phyloP scores from a whole-genome alignment of 2,888 invertebrate species.

The Acanthosepion pharaonis region DNA sequence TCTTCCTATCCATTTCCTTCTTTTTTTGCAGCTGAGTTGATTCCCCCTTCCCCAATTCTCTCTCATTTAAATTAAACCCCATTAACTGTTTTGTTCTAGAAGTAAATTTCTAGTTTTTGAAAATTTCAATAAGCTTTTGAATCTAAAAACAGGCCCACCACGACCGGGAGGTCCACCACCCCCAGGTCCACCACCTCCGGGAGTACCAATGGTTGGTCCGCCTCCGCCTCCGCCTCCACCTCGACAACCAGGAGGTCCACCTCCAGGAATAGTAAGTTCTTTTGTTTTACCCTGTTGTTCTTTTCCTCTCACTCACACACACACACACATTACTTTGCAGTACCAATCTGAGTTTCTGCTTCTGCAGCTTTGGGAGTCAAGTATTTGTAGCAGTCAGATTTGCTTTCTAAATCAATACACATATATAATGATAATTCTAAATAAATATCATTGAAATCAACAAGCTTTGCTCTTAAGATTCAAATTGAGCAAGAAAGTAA shows the following conservation, averaged over 20 bases:
- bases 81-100: background rate
- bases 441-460: background rate
- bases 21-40: too few relatives aligned
- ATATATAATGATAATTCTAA: too few relatives aligned
- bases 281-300: background rate
- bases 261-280: slow-evolving; percentile 55
- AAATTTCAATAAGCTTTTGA: background rate
- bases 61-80: background rate
- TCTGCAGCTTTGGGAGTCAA: too few relatives aligned
- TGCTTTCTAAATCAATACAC: too few relatives aligned
- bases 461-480: too few relatives aligned
- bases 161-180: slow-evolving; percentile 57
- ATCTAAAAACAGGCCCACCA: slow-evolving; percentile 51
- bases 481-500: too few relatives aligned
- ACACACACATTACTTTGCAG: too few relatives aligned
- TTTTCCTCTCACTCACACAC: too few relatives aligned
- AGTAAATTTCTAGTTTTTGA: background rate
- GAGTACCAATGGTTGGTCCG: slow-evolving; percentile 57
- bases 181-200: slow-evolving; percentile 54
- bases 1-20: too few relatives aligned
- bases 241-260: slow-evolving; percentile 75
- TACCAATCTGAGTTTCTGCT: too few relatives aligned
- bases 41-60: too few relatives aligned
- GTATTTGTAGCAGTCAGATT: too few relatives aligned
- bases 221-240: slow-evolving; percentile 49